Evolutionary conservation across 2,797 vertebrate species (phyloP), one percentile per base, ranked within the genome.

Genomic region (Phrynocephalus forsythii): DNA sequence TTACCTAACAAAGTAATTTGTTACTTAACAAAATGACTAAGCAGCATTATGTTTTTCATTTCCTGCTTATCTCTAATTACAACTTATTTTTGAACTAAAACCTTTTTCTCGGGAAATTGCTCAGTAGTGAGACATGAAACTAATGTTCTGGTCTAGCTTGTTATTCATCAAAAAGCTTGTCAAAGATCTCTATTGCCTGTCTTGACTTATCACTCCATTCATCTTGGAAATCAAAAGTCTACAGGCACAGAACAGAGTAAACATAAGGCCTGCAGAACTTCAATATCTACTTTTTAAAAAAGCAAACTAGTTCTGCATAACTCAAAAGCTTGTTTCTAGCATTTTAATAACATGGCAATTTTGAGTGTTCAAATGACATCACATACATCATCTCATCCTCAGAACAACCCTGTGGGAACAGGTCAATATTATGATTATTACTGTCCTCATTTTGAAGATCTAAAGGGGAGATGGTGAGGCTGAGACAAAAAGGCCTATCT

Each of bases 131-230:
- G 44, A 67, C 28, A 75, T 18, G 30, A 84, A 88, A 73, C 22
- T 56, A 26, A 38, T 22, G 66, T 48, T 88, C 44, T 80, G 73
- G 24, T 80, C 60, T 48, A 68, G 68, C 75, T 75, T 84, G 30
- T 60, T 80, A 66, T 85, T 85, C 44, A 84, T 80, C 73, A 84
- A 85, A 38, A 15, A 67, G 38, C 8, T 73, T 80, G 56, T 38
- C 7, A 8, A 80, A 33, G 71, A 9, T 80, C 38, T 80, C 16
- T 67, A 88, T 66, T 88, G 28, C 44, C 44, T 84, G 9, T 52
- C 86, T 38, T 52, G 50, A 83, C 76, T 73, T 33, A 50, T 30
- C 16, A 84, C 7, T 5, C 9, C 69, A 66, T 24, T 28, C n/a
- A 50, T 6, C 60, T 67, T 22, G 38, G 15, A 56, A 67, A 79